These are phyloP conservation scores for Neria commutata DNA, from an alignment of 2,888 invertebrate species.

Conservation along the genomic window DNA sequence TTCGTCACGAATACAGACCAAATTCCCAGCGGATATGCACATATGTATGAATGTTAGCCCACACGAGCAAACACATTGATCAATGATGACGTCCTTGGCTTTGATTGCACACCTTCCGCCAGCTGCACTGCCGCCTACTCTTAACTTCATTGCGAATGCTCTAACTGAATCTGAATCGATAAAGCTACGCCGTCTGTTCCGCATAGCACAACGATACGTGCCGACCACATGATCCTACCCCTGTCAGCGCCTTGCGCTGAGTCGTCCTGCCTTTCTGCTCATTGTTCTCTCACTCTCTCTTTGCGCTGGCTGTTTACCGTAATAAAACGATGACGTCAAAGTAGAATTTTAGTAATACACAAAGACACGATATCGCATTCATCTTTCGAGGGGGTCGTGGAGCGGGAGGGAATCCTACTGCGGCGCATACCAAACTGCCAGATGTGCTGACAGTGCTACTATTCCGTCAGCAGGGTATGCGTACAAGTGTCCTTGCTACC, in stretches of 20 bases:
- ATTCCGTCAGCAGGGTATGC: neutral
- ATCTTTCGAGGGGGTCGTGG: no score
- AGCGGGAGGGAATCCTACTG: no score
- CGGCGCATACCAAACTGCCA: neutral
- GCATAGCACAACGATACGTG: no score
- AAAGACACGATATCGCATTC: neutral
- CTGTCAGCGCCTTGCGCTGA: no score
- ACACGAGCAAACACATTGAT: neutral
- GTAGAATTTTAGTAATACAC: neutral
- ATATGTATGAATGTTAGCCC: neutral
- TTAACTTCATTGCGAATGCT: no score
- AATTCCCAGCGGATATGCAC: neutral
- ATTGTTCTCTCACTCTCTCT: neutral
- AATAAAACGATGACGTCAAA: slow-evolving; percentile 6
- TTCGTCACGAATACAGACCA: neutral
- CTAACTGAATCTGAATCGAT: no score
- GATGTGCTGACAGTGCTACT: neutral
- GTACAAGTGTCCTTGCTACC: slow-evolving; percentile 2
- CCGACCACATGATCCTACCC: no score
- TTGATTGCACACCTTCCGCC: neutral
- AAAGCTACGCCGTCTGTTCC: neutral
- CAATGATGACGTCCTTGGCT: slow-evolving; percentile 3
- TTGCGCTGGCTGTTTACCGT: slow-evolving; percentile 3
- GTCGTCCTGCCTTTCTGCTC: neutral
- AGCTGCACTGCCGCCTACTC: no score